A percentile compares a stretch with the other conserved stretches of the same genome.
Evolutionary conservation across 2,888 invertebrate genomes (phyloP).

Genomic region (Polietes domitor): DNA sequence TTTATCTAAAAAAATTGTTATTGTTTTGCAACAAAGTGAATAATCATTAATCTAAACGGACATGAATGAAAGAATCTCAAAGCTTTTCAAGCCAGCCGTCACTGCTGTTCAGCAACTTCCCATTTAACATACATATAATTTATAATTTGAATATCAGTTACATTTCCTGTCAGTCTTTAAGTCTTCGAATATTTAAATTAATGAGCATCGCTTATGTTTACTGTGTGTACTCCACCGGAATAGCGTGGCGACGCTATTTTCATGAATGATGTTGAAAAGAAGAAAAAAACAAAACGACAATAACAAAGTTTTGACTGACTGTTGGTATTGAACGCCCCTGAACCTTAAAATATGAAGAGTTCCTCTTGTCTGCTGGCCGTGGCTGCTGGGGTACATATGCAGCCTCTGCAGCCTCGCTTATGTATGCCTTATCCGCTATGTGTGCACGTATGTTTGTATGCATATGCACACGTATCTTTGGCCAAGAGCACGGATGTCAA

Average conservation of each 20-base stretch:
- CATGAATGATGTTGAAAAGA: background rate
- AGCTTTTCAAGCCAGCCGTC: too few relatives aligned
- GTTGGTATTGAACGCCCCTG: constrained; percentile 57
- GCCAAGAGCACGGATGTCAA: constrained; percentile 9
- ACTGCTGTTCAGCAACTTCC: too few relatives aligned
- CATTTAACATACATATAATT: constrained; percentile 27
- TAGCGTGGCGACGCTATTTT: background rate
- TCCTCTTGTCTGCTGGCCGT: constrained; percentile 1
- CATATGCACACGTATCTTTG: background rate
- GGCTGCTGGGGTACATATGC: background rate
- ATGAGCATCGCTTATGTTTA: background rate
- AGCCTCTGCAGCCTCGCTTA: too few relatives aligned
- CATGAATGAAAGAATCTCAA: too few relatives aligned
- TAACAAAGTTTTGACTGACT: background rate
- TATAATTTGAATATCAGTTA: constrained; percentile 48
- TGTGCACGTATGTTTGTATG: background rate
- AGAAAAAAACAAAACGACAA: background rate
- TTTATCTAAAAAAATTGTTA: too few relatives aligned
- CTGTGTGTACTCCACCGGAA: too few relatives aligned
- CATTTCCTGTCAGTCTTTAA: constrained; percentile 56
- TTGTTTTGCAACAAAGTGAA: too few relatives aligned
- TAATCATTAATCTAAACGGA: too few relatives aligned
- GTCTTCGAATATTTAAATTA: background rate
- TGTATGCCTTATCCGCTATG: background rate
- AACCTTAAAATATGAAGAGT: constrained; percentile 33